These are phyloP conservation scores for Drosophila ambigua DNA, from an alignment of 1,140 invertebrate species.

Conservation along the genomic window DNA sequence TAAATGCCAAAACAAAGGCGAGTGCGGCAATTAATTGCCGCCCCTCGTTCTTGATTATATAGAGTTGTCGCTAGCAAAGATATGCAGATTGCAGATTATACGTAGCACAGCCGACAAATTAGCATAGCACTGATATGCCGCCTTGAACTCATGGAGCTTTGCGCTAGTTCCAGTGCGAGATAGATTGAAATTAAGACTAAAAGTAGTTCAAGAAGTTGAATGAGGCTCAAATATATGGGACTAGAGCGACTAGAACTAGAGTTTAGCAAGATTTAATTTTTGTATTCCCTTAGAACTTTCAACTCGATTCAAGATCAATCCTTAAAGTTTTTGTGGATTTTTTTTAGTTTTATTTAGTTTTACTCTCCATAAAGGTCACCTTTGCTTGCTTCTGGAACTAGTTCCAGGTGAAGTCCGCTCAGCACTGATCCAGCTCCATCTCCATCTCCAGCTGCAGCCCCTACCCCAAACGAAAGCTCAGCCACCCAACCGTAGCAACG, in stretches of 20 bases:
- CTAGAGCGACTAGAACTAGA: too few relatives aligned
- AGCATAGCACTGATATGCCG: conserved; percentile 20
- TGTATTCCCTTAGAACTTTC: too few relatives aligned
- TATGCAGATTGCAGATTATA: conserved; percentile 53
- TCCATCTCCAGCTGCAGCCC: conserved; percentile 1
- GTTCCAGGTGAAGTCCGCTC: conserved; percentile 17
- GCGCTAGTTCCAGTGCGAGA: conserved; percentile 13
- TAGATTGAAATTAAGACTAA: conserved; percentile 1
- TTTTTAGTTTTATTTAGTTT: not conserved
- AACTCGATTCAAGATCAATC: not conserved
- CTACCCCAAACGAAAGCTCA: too few relatives aligned
- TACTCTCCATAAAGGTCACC: not conserved
- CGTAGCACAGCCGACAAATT: not conserved
- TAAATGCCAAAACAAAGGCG: conserved; percentile 58
- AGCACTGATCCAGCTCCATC: conserved; percentile 27
- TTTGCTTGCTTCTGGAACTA: conserved; percentile 21
- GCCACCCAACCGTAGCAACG: conserved; percentile 17
- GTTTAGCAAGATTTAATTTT: too few relatives aligned
- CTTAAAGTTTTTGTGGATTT: not conserved
- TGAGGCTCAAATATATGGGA: too few relatives aligned
- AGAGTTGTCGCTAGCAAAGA: conserved; percentile 24
- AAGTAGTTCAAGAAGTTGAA: not conserved
- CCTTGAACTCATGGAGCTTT: conserved; percentile 31
- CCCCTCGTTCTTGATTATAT: conserved; percentile 36
- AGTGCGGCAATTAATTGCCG: conserved; percentile 48